phyloP scores from a whole-genome alignment of 2,888 invertebrate species.

The Ditylenchus weischeri region DNA sequence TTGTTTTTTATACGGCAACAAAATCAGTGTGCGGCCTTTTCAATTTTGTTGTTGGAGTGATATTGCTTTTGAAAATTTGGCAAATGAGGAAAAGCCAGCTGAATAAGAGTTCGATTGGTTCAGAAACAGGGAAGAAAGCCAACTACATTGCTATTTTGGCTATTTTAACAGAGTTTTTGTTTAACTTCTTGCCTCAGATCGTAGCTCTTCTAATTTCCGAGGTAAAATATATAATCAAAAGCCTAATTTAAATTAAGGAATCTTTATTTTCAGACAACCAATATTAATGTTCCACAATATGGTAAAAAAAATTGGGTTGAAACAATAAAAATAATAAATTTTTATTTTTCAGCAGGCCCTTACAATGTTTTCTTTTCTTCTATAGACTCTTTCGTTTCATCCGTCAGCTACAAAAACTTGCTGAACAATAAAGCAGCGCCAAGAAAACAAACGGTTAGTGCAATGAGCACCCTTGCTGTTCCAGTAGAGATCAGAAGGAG shows the following conservation, averaged over 20 bases:
- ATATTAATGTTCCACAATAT: conserved; percentile 1
- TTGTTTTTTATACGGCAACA: not conserved
- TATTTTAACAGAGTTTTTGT: not conserved
- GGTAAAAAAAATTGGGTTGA: too few species aligned
- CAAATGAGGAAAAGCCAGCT: not conserved
- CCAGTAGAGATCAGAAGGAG: too few species aligned
- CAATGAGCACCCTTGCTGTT: too few species aligned
- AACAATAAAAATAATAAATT: too few species aligned
- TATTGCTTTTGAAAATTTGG: conserved; percentile 8
- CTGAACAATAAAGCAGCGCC: too few species aligned
- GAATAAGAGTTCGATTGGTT: not conserved
- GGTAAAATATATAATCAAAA: not conserved
- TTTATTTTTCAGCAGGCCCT: not conserved
- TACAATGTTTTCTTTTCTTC: conserved; percentile 10
- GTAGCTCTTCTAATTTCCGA: not conserved
- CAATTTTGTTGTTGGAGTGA: conserved; percentile 1
- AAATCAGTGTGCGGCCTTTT: not conserved
- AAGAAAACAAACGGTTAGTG: too few species aligned
- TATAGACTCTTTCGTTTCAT: not conserved
- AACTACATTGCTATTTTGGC: conserved; percentile 8
- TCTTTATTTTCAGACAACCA: not conserved
- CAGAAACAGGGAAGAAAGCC: not conserved
- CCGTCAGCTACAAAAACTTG: not conserved
- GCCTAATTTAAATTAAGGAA: too few species aligned
- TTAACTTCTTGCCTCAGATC: conserved; percentile 7